These are phyloP conservation scores for Melipona beecheii DNA, from an alignment of 2,888 invertebrate genomes.

Conservation along the genomic window DNA sequence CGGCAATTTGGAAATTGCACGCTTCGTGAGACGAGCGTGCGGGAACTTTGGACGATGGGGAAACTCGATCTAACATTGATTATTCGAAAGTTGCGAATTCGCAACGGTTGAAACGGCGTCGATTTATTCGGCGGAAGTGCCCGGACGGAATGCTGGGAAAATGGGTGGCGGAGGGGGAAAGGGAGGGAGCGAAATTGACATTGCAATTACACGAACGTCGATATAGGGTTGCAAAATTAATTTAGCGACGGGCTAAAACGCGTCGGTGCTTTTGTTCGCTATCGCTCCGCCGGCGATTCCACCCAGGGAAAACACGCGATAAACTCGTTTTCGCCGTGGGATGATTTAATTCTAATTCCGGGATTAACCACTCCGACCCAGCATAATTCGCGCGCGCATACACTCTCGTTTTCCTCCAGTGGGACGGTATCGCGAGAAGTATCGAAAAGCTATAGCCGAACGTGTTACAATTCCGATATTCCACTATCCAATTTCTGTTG, in stretches of 20 bases:
- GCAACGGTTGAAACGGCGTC: constrained; percentile 11
- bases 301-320: background rate
- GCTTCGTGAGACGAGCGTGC: background rate
- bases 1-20: constrained; percentile 23
- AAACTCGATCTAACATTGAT: constrained; percentile 48
- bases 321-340: background rate
- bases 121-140: constrained; percentile 15
- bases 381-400: background rate
- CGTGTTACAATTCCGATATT: background rate
- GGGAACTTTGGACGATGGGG: constrained; percentile 4
- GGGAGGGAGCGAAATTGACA: constrained; percentile 9
- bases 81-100: constrained; percentile 44
- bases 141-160: background rate
- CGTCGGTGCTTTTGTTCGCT: background rate
- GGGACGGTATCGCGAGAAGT: background rate
- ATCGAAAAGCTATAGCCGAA: background rate
- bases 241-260: constrained; percentile 7
- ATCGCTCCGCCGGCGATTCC: background rate
- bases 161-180: background rate
- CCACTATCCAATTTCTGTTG: no score
- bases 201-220: constrained; percentile 34
- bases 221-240: constrained; percentile 37
- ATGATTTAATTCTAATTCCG: constrained; percentile 4
- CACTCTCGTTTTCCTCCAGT: background rate
- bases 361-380: background rate